Percentiles rank a stretch among this genome's conserved stretches.
These are phyloP conservation scores for Trichonephila clavata DNA, from an alignment of 1,140 invertebrate genomes.

Conservation along the genomic window DNA sequence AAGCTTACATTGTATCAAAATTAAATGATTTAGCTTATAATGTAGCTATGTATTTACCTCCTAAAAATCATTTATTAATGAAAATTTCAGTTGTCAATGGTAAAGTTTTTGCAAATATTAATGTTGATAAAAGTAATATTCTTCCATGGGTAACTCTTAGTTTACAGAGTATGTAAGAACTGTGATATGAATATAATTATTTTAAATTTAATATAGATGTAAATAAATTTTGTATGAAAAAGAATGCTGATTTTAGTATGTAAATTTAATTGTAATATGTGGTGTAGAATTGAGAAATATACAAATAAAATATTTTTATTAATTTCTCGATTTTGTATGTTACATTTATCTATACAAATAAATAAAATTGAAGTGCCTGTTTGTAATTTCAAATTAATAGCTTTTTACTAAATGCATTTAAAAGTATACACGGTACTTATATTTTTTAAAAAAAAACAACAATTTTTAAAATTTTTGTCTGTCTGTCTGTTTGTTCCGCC, in stretches of 20 bases:
- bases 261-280: neutral
- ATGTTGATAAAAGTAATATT: constrained; percentile 43
- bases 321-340: no score
- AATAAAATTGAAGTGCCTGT: no score
- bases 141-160: constrained; percentile 47
- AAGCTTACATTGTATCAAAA: constrained; percentile 50
- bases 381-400: no score
- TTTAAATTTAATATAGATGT: neutral
- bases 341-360: no score
- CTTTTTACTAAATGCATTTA: no score
- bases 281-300: neutral
- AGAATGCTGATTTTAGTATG: neutral
- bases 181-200: neutral
- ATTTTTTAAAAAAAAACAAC: no score
- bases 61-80: constrained; percentile 56
- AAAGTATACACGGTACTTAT: no score
- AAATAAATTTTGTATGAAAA: no score
- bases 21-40: neutral
- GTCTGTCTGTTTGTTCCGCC: no score
- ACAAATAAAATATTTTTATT: constrained; percentile 23
- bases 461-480: no score
- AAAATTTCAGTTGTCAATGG: constrained; percentile 61
- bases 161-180: constrained; percentile 36
- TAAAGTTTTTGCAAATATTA: constrained; percentile 52
- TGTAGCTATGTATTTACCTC: constrained; percentile 42